Evolutionary conservation across 2,797 vertebrate genomes (phyloP).

Genomic region (Arnoldichthys spilopterus): DNA sequence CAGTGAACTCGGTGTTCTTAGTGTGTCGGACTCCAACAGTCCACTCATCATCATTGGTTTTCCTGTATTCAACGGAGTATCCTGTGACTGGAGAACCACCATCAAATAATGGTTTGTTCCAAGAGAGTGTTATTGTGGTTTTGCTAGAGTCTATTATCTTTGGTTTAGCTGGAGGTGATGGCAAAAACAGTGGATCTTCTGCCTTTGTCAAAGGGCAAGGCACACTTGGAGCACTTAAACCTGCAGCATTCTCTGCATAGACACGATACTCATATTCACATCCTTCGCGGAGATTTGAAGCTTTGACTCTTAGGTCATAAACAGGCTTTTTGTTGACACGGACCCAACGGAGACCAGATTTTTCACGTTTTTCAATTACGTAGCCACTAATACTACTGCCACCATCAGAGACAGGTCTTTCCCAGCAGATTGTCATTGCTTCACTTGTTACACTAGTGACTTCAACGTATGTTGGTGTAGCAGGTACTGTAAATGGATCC

Average conservation of each 20-base stretch:
- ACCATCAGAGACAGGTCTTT: conserved; percentile 91
- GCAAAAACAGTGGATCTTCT: conserved; percentile 93
- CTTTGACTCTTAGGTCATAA: conserved; percentile 96
- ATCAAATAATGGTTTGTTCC: conserved; percentile 96
- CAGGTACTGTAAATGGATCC: conserved; percentile 91
- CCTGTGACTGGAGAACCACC: conserved; percentile 91
- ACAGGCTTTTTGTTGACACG: conserved; percentile 97
- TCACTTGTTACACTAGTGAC: conserved; percentile 91
- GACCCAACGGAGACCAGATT: conserved; percentile 91
- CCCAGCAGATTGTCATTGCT: conserved; percentile 95
- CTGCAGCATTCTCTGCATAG: conserved; percentile 95
- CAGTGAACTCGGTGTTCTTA: conserved; percentile 87
- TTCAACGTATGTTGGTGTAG: conserved; percentile 89
- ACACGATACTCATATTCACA: conserved; percentile 97
- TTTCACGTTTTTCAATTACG: conserved; percentile 94
- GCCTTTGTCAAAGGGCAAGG: conserved; percentile 85
- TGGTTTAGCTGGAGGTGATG: conserved; percentile 92
- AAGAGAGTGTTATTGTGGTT: conserved; percentile 87
- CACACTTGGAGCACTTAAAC: conserved; percentile 91
- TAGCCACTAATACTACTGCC: conserved; percentile 94
- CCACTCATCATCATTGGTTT: conserved; percentile 88
- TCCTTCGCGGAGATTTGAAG: conserved; percentile 89
- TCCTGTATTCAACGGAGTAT: conserved; percentile 92
- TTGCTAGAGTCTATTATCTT: conserved; percentile 87
- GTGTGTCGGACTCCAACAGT: conserved; percentile 83